Percentiles rank a stretch among this genome's conserved stretches.
Conservation (phyloP, 1,140 invertebrate genomes). For the Diorhabda carinulata region DNA sequence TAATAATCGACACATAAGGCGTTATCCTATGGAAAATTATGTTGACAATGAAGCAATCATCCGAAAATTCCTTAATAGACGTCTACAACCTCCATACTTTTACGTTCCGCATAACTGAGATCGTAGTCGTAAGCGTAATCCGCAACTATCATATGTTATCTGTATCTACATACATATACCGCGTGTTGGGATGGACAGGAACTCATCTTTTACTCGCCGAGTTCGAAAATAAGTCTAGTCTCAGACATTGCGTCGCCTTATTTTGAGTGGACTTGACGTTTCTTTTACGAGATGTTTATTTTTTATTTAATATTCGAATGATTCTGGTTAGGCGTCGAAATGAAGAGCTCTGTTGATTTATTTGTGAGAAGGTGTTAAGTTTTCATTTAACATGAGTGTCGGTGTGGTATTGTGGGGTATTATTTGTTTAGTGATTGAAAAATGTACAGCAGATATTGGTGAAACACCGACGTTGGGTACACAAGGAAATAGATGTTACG, state of each 20-base stretch:
- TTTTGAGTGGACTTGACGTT: background rate
- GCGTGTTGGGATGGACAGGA: background rate
- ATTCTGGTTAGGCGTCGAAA: no score
- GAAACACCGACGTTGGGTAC: slow-evolving; percentile 29
- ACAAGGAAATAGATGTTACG: slow-evolving; percentile 33
- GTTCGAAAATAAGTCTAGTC: background rate
- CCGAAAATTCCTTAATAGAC: no score
- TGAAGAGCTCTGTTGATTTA: no score
- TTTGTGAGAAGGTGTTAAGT: no score
- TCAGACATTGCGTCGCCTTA: background rate
- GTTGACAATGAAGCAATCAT: no score
- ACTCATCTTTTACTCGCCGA: background rate
- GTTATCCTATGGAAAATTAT: no score
- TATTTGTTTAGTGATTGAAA: background rate
- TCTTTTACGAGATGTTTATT: no score
- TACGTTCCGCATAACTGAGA: slow-evolving; percentile 2
- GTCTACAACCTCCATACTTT: background rate
- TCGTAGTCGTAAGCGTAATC: background rate
- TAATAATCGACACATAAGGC: no score
- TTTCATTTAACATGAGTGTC: background rate
- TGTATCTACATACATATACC: background rate
- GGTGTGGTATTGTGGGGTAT: background rate
- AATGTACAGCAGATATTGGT: slow-evolving; percentile 4
- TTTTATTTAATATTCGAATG: no score
- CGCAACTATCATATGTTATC: background rate